A percentile compares a stretch with the other conserved stretches of the same genome.
phyloP scores from a whole-genome alignment of 2,113 vertebrate genomes.

The Passer domesticus region DNA sequence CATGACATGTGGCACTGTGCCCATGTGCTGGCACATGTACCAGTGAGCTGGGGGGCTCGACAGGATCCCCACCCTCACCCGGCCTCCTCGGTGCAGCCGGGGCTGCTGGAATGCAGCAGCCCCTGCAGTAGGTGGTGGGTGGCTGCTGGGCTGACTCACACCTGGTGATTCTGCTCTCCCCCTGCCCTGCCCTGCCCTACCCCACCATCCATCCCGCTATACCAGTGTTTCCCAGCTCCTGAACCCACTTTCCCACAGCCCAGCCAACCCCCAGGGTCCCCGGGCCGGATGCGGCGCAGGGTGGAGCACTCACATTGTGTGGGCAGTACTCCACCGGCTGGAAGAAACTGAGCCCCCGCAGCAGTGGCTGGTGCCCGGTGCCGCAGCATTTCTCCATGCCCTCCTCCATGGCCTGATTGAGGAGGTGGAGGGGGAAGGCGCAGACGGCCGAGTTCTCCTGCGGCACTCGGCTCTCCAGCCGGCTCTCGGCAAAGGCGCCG shows the following conservation, averaged over 20 bases:
- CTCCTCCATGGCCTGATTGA: conserved; percentile 81
- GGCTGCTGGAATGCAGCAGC: rapidly evolving
- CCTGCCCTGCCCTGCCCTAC: not conserved
- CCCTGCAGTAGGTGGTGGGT: not conserved
- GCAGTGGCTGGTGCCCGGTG: conserved; percentile 58
- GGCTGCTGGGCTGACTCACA: not conserved
- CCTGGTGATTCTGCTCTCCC: rapidly evolving
- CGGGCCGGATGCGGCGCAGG: rapidly evolving
- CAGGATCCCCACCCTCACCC: rapidly evolving
- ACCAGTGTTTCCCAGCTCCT: not conserved
- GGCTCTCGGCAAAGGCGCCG: conserved; percentile 80
- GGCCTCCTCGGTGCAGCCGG: rapidly evolving
- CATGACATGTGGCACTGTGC: rapidly evolving
- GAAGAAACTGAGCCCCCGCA: conserved; percentile 86
- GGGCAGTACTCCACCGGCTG: conserved; percentile 86
- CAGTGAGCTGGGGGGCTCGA: rapidly evolving
- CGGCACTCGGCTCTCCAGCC: conserved; percentile 12
- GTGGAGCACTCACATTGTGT: conserved; percentile 79
- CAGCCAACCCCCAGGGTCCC: not conserved
- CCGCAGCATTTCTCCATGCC: conserved; percentile 86
- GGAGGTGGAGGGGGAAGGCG: conserved; percentile 83
- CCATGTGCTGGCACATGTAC: rapidly evolving
- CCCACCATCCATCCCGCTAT: rapidly evolving
- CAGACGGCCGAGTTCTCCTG: conserved; percentile 84
- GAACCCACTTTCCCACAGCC: not conserved